These are phyloP conservation scores for Lepus timidus DNA, from an alignment of 2,113 vertebrate genomes.

Conservation along the genomic window DNA sequence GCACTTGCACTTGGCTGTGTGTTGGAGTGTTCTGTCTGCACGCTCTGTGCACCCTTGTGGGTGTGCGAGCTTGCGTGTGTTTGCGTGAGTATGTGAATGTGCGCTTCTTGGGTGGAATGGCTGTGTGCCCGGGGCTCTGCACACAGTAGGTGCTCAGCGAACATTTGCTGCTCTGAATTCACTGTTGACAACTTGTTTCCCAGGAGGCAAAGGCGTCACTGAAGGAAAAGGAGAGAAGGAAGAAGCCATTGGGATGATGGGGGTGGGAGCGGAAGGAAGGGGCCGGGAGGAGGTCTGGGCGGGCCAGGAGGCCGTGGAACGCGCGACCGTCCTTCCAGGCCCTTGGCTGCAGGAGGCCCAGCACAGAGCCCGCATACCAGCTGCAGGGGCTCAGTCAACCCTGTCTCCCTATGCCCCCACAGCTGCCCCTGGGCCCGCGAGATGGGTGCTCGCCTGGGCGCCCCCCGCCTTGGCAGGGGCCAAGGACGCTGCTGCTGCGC, in stretches of 20 bases:
- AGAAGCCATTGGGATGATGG: not conserved
- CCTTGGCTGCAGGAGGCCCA: not conserved
- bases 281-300: not conserved
- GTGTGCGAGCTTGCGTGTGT: not conserved
- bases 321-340: fast-evolving
- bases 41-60: not conserved
- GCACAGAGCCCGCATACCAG: not conserved
- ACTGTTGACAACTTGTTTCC: not conserved
- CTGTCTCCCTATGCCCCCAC: conserved; percentile 60
- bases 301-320: not conserved
- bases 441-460: conserved; percentile 89
- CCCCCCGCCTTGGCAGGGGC: conserved; percentile 77
- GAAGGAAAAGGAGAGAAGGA: not conserved
- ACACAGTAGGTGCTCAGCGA: not conserved
- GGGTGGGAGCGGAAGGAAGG: not conserved
- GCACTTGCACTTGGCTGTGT: not conserved
- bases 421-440: conserved; percentile 89
- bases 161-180: not conserved
- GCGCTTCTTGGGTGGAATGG: not conserved
- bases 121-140: not conserved
- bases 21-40: not conserved
- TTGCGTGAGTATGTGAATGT: not conserved
- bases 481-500: conserved; percentile 91
- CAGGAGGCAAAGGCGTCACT: not conserved
- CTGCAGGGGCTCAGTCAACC: not conserved